Base-by-base conservation (phyloP, 2,113 vertebrate species). In the Genyomyrus donnyi region DNA sequence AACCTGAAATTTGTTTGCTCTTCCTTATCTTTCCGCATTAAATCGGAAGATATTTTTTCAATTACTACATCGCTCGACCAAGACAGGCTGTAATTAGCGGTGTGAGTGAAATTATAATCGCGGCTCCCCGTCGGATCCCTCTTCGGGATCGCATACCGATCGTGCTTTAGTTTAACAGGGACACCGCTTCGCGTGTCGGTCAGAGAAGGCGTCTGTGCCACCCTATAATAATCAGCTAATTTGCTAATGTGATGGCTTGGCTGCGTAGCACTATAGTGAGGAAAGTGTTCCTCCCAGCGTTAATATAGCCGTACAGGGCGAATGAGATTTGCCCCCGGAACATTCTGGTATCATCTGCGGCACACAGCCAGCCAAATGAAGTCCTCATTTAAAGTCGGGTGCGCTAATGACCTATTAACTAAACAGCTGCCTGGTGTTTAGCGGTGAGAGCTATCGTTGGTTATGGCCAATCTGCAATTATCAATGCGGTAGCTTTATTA, bases 171-270 rank as follows among this genome's bases (percentile, higher is more conserved):
- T 87, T 90, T 91, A 88, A 89, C 49, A 21, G 17, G 39, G 35
- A 49, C 84, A 85, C 88, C 24, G 49, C 74, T 90, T 88, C 85
- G 90, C 85, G 52, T 87, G 85, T 90, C 92, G 85, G 85, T 90
- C 88, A 88, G 88, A 27, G 88, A 70, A 70, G 62, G 62, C 62
- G 83, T 85, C 90, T 91, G 89, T 88, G 42, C 45, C 66, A 52
- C 86, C 83, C 84, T 66, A 86, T 87, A 21, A 53, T 84, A 90
- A 89, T 85, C 89, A 91, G 74, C 10, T 70, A 88, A 91, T 90
- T 86, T 66, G 85, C 46, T 52, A 88, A 88, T 88, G 53, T 83
- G 31, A 53, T 83, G 87, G 49, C 35, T 88, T 27, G 31, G 46
- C 56, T 53, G 50, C 31, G 15, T 42, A 56, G 58, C 19, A 42